These are phyloP conservation scores for Tachystola acroxantha DNA, from an alignment of 2,888 invertebrate genomes.

Conservation along the genomic window DNA sequence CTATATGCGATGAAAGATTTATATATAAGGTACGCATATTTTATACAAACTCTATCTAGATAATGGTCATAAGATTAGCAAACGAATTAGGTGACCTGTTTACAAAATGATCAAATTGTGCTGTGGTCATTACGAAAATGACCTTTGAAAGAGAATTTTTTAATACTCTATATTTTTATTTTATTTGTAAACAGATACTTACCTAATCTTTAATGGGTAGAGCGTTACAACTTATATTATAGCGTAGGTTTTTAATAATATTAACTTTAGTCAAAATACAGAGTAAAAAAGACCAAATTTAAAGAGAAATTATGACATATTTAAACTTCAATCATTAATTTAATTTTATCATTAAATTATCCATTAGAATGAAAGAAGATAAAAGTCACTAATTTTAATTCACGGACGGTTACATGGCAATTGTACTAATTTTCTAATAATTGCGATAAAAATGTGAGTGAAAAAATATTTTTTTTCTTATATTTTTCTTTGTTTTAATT, in stretches of 20 bases:
- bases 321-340: constrained; percentile 54
- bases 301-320: constrained; percentile 8
- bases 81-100: not conserved
- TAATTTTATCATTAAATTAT: constrained; percentile 59
- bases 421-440: not conserved
- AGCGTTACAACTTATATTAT: constrained; percentile 36
- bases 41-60: no score
- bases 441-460: constrained; percentile 30
- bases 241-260: constrained; percentile 16
- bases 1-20: no score
- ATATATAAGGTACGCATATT: no score
- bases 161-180: not conserved
- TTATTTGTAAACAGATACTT: constrained; percentile 10
- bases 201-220: constrained; percentile 21
- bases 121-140: not conserved
- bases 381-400: not conserved
- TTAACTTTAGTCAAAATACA: no score
- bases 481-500: constrained; percentile 17
- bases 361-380: constrained; percentile 48
- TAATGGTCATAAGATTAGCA: not conserved
- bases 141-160: not conserved
- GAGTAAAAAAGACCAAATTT: not conserved
- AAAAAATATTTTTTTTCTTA: constrained; percentile 44
- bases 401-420: not conserved
- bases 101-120: not conserved